Evolutionary conservation across 2,113 vertebrate species (phyloP).

Genomic region (Cephalopholis sonnerati): DNA sequence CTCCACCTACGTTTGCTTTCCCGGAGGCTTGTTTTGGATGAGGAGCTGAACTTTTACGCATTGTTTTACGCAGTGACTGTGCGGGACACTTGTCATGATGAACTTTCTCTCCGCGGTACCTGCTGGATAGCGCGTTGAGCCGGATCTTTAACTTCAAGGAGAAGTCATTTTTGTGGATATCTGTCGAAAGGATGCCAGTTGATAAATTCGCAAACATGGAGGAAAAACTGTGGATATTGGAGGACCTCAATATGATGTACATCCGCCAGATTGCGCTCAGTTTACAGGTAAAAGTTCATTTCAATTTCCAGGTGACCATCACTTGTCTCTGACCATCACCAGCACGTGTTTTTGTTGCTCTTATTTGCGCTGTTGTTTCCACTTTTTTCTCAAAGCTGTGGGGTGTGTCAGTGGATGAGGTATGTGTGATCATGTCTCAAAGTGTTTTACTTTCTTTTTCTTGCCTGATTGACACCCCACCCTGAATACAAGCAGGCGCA

Average conservation of each 20-base stretch:
- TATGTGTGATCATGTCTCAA: not conserved
- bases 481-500: not conserved
- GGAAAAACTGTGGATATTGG: slow-evolving; percentile 92
- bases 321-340: not conserved
- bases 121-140: slow-evolving; percentile 23
- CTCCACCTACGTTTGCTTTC: slow-evolving; percentile 38
- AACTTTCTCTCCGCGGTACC: slow-evolving; percentile 40
- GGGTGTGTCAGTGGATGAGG: not conserved
- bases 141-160: not conserved
- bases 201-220: slow-evolving; percentile 89
- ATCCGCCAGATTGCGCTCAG: slow-evolving; percentile 96
- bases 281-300: slow-evolving; percentile 90
- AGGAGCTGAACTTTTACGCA: slow-evolving; percentile 63
- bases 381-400: slow-evolving; percentile 7
- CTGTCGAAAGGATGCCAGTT: slow-evolving; percentile 77
- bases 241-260: slow-evolving; percentile 97
- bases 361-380: not conserved
- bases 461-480: not conserved
- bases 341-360: not conserved
- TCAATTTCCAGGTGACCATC: not conserved
- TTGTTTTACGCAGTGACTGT: slow-evolving; percentile 53
- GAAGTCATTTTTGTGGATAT: slow-evolving; percentile 16
- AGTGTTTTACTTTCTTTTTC: not conserved
- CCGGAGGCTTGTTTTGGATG: slow-evolving; percentile 56
- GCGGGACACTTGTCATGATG: slow-evolving; percentile 33